These are phyloP conservation scores for Cercopithecus mona DNA, from an alignment of 2,113 vertebrate genomes.

Conservation along the genomic window DNA sequence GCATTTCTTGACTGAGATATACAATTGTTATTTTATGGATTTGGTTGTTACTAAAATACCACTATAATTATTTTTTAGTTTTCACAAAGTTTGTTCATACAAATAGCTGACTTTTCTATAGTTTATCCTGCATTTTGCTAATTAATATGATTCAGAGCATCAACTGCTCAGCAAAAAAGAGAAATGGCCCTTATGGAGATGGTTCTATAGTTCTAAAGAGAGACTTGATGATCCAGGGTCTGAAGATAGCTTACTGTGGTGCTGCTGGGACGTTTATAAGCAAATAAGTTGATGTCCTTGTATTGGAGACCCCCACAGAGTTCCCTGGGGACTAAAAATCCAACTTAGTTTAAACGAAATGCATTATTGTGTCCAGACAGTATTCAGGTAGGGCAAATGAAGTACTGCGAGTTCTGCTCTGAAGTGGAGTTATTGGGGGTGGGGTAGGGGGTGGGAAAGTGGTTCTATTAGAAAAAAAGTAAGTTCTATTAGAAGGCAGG, in stretches of 20 bases:
- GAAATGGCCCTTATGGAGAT: slow-evolving; percentile 10
- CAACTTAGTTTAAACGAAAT: slow-evolving; percentile 34
- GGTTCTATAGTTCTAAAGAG: slow-evolving; percentile 35
- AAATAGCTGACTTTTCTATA: slow-evolving; percentile 23
- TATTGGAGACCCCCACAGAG: neutral
- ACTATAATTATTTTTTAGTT: neutral
- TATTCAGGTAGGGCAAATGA: neutral
- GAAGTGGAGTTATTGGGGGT: neutral
- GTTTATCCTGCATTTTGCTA: neutral
- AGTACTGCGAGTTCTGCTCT: neutral
- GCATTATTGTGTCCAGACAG: neutral
- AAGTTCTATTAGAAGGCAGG: neutral
- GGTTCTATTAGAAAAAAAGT: neutral
- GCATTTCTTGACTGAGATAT: neutral
- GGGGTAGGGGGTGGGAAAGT: neutral
- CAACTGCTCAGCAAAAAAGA: slow-evolving; percentile 4
- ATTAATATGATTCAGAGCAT: neutral
- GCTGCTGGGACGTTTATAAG: neutral
- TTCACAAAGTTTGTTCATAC: slow-evolving; percentile 29
- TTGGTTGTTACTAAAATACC: neutral
- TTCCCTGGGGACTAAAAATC: slow-evolving; percentile 2
- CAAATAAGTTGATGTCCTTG: slow-evolving; percentile 18
- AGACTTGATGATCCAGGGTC: neutral
- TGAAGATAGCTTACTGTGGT: slow-evolving; percentile 36
- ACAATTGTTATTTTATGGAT: neutral